Evolutionary conservation across 1,140 invertebrate species (phyloP), one percentile per base, ranked within the genome.

Genomic region (Odontomachus brunneus): DNA sequence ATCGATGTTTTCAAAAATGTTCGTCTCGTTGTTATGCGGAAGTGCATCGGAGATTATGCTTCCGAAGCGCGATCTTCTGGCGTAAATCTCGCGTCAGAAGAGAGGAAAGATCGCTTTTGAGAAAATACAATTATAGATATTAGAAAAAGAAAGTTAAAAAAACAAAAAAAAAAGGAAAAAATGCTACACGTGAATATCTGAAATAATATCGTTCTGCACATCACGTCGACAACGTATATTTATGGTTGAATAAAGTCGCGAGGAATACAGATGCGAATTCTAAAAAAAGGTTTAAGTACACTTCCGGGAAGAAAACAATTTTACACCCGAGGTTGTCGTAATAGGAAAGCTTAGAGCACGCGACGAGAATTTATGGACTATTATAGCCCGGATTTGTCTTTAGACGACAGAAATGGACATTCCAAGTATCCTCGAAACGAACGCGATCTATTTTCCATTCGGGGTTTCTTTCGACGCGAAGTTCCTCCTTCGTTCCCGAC

Each of bases 401-500:
- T 14, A 26, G 53, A 80, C 62, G 62, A 78, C 63, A 78, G 51
- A 67, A 78, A 57, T 69, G 51, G 51, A 78, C 75, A 57, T 78
- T 19, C 12, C 74, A 19, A 67, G 51, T 57, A 69, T 67, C 48
- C 14, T 22, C 15, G 65, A 71, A 71, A 80, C 57, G 65, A 80
- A 80, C 69, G 22, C 22, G 65, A 69, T 80, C 65, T 71, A 71
- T 80, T 80, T 71, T 80, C 65, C 22, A 80, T 80, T 80, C 65
- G 15, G 33, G n/a, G n/a, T 33, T 82, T 74, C 57, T 74, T 74
- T 82, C n/a, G 19, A 12, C 44, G 69, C 17, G 57, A 78, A 65
- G 26, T 78, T 83, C 67, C 51, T 33, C 24, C 71, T 67, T 66
- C 49, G 51, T 49, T 78, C 44, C 29, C 19, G 29, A 57, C 38